Evolutionary conservation across 2,797 vertebrate genomes (phyloP), one percentile per base, ranked within the genome.

Genomic region (Threskiornis aethiopicus): DNA sequence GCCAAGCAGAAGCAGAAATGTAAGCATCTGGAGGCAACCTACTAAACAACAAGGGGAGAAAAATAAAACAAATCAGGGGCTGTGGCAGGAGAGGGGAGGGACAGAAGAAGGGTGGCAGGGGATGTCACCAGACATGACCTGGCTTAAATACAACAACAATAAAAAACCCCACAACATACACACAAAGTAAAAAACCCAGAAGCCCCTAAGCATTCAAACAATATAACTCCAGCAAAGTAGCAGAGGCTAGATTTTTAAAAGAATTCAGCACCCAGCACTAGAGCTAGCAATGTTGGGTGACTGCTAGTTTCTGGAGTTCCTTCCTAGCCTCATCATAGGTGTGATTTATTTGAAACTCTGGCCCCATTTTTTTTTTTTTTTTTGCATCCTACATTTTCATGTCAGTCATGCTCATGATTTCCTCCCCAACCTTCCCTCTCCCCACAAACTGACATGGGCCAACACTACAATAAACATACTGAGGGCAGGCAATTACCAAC

Each of bases 361-460:
- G 1, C 12, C 5, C 11, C 6, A 0, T 5, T 29, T 29, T 4
- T 46, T 80, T 61, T 29, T 28, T 24, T 18, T 73, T 66, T 46
- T 19, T 19, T 41, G 16, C 12, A 25, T 41, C 47, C 12, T 18
- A 13, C 29, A 12, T 69, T 83, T 77, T 46, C 33, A 55, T 33
- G 66, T 54, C 69, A 69, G 54, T 64, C 93, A 84, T 3, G 6
- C 39, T 55, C 20, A 2, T 5, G 6, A 19, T 66, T 62, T 62
- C 59, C 44, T 67, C 42, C 46, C 42, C 37, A 25, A 3, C 33
- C 29, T 61, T 25, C 26, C 37, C 35, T 61, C 52, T 67, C n/a
- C 8, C 49, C 4, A 1, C 44, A 62, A 4, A 69, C 19, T 1
- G 7, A 28, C 58, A 5, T 1, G 17, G 69, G 39, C 35, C 46